These are phyloP conservation scores for Sinonovacula constricta DNA, from an alignment of 1,140 invertebrate genomes.

Conservation along the genomic window DNA sequence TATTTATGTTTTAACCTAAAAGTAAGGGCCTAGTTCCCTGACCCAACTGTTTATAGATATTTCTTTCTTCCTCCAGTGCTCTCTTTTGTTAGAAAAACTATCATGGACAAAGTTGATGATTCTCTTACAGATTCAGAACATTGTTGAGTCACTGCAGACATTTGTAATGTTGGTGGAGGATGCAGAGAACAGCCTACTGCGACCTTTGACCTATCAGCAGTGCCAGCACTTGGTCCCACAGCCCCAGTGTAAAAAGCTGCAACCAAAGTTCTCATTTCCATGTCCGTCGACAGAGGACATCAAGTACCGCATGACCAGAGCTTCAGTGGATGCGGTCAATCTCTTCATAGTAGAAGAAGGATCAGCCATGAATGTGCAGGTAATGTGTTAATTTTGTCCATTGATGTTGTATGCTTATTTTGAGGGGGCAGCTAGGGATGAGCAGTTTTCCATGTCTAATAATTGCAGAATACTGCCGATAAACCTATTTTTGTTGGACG, in stretches of 20 bases:
- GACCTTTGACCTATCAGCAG: constrained; percentile 86
- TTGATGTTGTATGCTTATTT: no score
- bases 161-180: constrained; percentile 91
- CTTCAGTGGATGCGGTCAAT: constrained; percentile 94
- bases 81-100: no score
- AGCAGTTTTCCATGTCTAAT: no score
- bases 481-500: no score
- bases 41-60: no score
- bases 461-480: no score
- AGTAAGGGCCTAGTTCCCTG: no score
- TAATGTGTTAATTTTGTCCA: no score
- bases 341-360: constrained; percentile 93
- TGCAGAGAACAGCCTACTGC: constrained; percentile 91
- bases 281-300: constrained; percentile 94
- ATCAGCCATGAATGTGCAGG: constrained; percentile 91
- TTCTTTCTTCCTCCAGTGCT: no score
- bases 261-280: constrained; percentile 69
- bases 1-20: no score
- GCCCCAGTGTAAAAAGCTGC: constrained; percentile 84
- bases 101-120: no score
- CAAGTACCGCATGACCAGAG: constrained; percentile 95
- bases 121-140: constrained; percentile 85
- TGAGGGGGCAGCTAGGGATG: no score
- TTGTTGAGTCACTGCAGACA: constrained; percentile 92
- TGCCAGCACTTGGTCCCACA: constrained; percentile 93